These are phyloP conservation scores for Agrotis clavis DNA, from an alignment of 2,888 invertebrate genomes.

Conservation along the genomic window DNA sequence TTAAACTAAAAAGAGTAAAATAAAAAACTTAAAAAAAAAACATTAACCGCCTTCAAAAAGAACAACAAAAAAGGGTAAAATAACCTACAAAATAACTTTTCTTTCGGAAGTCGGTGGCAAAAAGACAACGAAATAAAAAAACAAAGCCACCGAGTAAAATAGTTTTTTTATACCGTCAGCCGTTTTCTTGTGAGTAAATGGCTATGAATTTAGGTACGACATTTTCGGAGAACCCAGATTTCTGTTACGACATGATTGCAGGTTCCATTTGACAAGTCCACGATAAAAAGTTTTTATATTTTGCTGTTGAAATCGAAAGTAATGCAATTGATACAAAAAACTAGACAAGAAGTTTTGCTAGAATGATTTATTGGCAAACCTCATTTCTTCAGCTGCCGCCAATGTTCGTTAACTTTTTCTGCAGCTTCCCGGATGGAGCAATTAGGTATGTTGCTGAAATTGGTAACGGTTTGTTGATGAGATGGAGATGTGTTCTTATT, in stretches of 20 bases:
- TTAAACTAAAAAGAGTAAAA: no score
- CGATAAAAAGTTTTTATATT: slow-evolving; percentile 1
- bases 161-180: not conserved
- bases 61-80: no score
- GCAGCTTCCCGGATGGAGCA: slow-evolving; percentile 61
- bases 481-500: slow-evolving; percentile 5
- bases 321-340: slow-evolving; percentile 10
- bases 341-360: slow-evolving; percentile 25
- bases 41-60: no score
- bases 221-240: not conserved
- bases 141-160: no score
- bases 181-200: not conserved
- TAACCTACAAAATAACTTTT: no score
- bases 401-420: slow-evolving; percentile 28
- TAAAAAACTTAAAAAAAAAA: no score
- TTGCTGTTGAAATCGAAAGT: slow-evolving; percentile 26
- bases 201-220: not conserved
- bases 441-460: slow-evolving; percentile 44
- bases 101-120: no score
- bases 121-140: no score
- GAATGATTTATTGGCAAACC: slow-evolving; percentile 18
- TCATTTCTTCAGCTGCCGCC: slow-evolving; percentile 26
- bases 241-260: not conserved
- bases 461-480: slow-evolving; percentile 1
- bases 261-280: not conserved